phyloP scores from a whole-genome alignment of 2,797 vertebrate genomes.

The Peromyscus melanophrys region DNA sequence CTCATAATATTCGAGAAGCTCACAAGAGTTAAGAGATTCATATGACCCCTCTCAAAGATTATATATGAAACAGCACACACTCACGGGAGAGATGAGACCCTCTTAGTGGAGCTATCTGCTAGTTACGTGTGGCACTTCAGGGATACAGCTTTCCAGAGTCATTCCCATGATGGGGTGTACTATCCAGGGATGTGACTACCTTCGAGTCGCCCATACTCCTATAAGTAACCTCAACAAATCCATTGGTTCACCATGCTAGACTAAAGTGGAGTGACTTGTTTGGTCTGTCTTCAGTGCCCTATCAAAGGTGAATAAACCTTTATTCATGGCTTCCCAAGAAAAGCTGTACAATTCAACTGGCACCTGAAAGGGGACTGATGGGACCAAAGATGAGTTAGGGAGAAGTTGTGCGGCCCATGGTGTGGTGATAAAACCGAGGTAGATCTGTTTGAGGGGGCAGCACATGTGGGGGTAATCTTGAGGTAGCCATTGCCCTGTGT shows the following conservation, averaged over 20 bases:
- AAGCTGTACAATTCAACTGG: background rate
- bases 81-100: background rate
- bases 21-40: background rate
- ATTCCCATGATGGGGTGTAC: background rate
- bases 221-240: background rate
- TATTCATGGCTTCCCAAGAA: background rate
- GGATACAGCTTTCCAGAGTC: background rate
- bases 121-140: background rate
- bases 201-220: background rate
- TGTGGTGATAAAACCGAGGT: background rate
- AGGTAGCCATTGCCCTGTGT: background rate
- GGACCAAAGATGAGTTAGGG: background rate
- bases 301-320: background rate
- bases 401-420: background rate
- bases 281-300: background rate
- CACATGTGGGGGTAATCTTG: background rate
- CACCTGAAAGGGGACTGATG: background rate
- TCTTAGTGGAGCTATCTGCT: background rate
- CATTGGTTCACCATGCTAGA: background rate
- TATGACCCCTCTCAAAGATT: background rate
- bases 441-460: background rate
- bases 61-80: background rate
- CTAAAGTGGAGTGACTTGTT: background rate
- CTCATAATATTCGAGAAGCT: background rate
- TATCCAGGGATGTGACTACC: background rate